Evolutionary conservation across 2,113 vertebrate genomes (phyloP), one percentile per base, ranked within the genome.

Genomic region (Lepidothrix coronata): DNA sequence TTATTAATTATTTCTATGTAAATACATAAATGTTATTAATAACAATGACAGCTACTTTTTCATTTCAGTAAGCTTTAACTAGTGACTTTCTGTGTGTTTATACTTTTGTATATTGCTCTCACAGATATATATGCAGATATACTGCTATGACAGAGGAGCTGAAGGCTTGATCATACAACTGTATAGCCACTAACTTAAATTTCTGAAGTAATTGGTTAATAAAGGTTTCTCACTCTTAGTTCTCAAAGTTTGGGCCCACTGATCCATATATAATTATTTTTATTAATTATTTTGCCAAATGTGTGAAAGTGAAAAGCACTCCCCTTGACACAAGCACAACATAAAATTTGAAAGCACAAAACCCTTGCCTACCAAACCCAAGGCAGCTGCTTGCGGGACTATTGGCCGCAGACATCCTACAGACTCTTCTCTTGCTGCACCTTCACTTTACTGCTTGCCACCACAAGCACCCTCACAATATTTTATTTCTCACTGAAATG

Each of bases 141-240:
- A 51, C 25, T 15, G 67, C 10, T 52, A 44, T 33, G 18, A 23
- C 14, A 78, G 20, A 66, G 1, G 2, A 77, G 5, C 41, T 70
- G 37, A 75, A 78, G 17, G 12, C 4, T 80, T 61, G 17, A 37
- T 58, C 31, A 13, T 20, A 41, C 12, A 58, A n/a, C 22, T 31
- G 5, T 18, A 12, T 1, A 35, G 35, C 14, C 35, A 71, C 27
- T 46, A 48, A 73, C 3, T 49, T 35, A 21, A 0, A 1, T 54
- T 72, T 72, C 46, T 73, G 35, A 85, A 83, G 6, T 9, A 48
- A 67, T 6, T 63, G 7, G 6, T 44, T 59, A 66, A 54, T 28
- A 66, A 66, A 59, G 3, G 44, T 33, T 84, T 86, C 81, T 67
- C 68, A 71, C 28, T 81, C 21, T 18, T 30, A 5, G 2, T 46